A percentile compares a stretch with the other conserved stretches of the same genome.
Evolutionary conservation across 2,797 vertebrate species (phyloP).

Genomic region (Tapera naevia): DNA sequence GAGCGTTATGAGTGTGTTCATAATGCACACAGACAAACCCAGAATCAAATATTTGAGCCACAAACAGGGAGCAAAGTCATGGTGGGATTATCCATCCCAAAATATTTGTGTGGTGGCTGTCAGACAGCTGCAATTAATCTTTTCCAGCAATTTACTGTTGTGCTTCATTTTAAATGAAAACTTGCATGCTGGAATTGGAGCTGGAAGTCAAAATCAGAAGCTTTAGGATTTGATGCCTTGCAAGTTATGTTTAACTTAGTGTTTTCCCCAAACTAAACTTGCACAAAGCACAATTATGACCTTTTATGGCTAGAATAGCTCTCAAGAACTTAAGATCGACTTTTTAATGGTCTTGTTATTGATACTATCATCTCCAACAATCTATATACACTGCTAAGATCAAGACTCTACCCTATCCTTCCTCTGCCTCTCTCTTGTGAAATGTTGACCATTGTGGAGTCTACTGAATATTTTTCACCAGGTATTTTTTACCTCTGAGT

Average conservation of each 20-base stretch:
- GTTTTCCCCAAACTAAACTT: neutral
- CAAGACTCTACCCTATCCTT: neutral
- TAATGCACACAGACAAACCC: neutral
- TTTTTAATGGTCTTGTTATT: neutral
- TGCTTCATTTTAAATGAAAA: neutral
- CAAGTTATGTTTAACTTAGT: neutral
- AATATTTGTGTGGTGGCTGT: neutral
- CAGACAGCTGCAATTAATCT: neutral
- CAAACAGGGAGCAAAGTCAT: neutral
- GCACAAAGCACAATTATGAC: neutral
- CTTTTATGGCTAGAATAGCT: neutral
- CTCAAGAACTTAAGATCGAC: neutral
- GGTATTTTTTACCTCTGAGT: neutral
- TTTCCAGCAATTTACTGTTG: neutral
- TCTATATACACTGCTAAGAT: neutral
- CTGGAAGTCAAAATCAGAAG: neutral
- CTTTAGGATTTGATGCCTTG: neutral
- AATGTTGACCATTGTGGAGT: neutral
- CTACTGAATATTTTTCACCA: neutral
- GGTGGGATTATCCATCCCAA: neutral
- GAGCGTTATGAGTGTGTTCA: neutral
- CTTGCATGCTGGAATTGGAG: neutral
- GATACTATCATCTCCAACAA: neutral
- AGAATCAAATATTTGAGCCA: neutral
- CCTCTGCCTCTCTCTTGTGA: neutral